Percentiles rank a stretch among this genome's conserved stretches.
Evolutionary conservation across 2,888 invertebrate genomes (phyloP).

Genomic region (Drosophila picticornis): DNA sequence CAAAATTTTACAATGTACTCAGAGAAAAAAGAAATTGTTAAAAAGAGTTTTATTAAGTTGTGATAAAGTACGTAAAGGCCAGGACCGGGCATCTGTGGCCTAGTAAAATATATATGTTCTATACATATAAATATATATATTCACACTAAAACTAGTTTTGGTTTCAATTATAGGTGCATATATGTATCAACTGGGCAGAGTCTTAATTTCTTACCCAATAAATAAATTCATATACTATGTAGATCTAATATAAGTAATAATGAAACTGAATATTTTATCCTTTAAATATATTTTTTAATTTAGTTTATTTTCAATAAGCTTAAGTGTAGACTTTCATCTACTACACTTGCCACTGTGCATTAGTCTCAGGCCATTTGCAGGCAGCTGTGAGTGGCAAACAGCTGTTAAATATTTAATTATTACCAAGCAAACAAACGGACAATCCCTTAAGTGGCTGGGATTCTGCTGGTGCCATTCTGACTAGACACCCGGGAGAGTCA

Average conservation of each 20-base stretch:
- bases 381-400: conserved; percentile 52
- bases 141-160: background rate
- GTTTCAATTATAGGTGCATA: background rate
- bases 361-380: conserved; percentile 5
- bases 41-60: background rate
- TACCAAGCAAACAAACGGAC: conserved; percentile 44
- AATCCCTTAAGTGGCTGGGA: conserved; percentile 21
- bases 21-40: background rate
- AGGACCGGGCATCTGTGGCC: background rate
- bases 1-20: background rate
- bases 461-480: conserved; percentile 53
- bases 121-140: background rate
- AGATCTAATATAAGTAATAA: background rate
- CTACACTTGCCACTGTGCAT: conserved; percentile 1
- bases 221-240: background rate
- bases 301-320: background rate
- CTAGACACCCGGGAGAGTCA: conserved; percentile 24
- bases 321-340: background rate
- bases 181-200: background rate
- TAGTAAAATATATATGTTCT: background rate
- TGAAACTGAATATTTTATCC: background rate
- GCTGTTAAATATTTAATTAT: conserved; percentile 72
- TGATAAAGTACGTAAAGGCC: background rate
- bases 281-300: background rate
- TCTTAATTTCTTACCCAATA: background rate